These are phyloP conservation scores for Chrysaora quinquecirrha DNA, from an alignment of 30 jellyfish, hydroid and myxozoan species.

Conservation along the genomic window DNA sequence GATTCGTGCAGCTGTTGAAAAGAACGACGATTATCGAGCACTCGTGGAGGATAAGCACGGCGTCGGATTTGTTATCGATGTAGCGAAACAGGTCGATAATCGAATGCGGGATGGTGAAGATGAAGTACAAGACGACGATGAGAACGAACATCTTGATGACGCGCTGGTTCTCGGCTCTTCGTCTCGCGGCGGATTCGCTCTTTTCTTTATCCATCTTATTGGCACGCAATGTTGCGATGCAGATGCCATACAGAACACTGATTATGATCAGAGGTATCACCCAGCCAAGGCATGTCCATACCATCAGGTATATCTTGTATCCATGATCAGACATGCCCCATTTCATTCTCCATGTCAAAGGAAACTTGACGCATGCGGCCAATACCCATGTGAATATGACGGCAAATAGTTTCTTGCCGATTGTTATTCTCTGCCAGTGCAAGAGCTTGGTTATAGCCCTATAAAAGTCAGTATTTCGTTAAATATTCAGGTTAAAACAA, in stretches of 20 bases:
- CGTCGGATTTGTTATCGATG: constrained; percentile 66
- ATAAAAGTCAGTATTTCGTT: not conserved
- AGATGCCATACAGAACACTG: constrained; percentile 37
- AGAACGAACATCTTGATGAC: constrained; percentile 57
- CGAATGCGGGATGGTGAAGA: constrained; percentile 71
- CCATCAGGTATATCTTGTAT: constrained; percentile 66
- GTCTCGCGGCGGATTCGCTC: constrained; percentile 57
- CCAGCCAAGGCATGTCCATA: constrained; percentile 77
- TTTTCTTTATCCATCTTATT: constrained; percentile 30
- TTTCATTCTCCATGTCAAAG: constrained; percentile 65
- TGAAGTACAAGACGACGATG: constrained; percentile 53
- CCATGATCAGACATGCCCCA: constrained; percentile 64
- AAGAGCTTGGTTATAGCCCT: constrained; percentile 63
- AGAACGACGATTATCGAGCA: constrained; percentile 66
- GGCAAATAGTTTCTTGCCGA: constrained; percentile 26
- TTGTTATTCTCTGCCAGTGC: constrained; percentile 46
- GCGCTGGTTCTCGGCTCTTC: constrained; percentile 52
- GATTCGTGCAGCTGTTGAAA: constrained; percentile 72
- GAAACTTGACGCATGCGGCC: constrained; percentile 68
- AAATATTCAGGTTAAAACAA: no score
- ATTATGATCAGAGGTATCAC: constrained; percentile 54
- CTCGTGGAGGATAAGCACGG: constrained; percentile 55
- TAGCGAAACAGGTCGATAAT: constrained; percentile 67
- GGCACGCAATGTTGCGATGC: constrained; percentile 31
- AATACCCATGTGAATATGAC: constrained; percentile 52